phyloP scores from a whole-genome alignment of 2,113 vertebrate genomes.

The Nipponia nippon region DNA sequence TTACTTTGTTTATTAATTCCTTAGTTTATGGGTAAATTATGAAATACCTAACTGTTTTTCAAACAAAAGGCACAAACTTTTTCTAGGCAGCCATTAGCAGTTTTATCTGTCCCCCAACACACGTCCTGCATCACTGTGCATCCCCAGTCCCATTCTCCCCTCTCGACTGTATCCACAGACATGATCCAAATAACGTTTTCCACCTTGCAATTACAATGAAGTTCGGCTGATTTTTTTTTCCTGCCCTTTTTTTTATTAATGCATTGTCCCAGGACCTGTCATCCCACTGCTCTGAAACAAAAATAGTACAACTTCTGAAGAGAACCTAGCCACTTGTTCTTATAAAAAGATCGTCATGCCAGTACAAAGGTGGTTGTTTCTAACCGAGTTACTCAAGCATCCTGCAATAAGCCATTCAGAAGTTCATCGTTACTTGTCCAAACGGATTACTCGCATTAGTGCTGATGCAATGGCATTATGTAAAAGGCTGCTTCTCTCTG shows the following conservation, averaged over 20 bases:
- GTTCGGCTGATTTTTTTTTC: background rate
- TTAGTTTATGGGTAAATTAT: background rate
- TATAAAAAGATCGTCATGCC: conserved; percentile 40
- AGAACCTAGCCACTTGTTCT: conserved; percentile 34
- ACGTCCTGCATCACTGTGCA: background rate
- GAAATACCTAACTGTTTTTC: background rate
- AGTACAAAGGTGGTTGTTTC: conserved; percentile 71
- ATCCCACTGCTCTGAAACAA: conserved; percentile 28
- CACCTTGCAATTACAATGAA: background rate
- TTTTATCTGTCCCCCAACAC: background rate
- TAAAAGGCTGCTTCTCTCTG: conserved; percentile 29
- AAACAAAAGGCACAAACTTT: background rate
- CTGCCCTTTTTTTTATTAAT: background rate
- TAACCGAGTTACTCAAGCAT: conserved; percentile 69
- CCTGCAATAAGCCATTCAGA: conserved; percentile 69
- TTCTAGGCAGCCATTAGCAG: background rate
- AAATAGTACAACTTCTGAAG: conserved; percentile 44
- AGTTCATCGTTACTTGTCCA: conserved; percentile 69
- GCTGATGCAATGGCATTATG: conserved; percentile 43
- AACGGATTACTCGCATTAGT: conserved; percentile 69
- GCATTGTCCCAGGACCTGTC: background rate
- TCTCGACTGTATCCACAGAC: background rate
- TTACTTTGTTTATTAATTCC: background rate
- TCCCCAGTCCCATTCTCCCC: background rate
- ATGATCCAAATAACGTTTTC: conserved; percentile 1